Percentiles rank a stretch among this genome's conserved stretches.
These are phyloP conservation scores for Columba livia DNA, from an alignment of 2,113 vertebrate species.

Conservation along the genomic window DNA sequence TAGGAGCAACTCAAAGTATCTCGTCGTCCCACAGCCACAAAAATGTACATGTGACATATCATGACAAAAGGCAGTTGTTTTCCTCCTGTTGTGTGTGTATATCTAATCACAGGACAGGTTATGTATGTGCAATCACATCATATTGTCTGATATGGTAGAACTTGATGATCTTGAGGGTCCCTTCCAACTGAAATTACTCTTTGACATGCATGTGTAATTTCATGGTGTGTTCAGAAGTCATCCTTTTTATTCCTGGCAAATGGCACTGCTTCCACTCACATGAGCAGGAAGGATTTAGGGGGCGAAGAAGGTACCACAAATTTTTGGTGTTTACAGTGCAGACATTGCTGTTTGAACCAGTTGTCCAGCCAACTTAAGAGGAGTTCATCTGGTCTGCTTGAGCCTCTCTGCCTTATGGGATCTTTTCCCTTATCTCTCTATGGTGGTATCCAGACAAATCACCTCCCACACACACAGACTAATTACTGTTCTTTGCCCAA, in stretches of 20 bases:
- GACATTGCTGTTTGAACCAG: background rate
- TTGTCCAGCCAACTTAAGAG: background rate
- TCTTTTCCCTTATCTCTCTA: background rate
- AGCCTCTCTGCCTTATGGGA: background rate
- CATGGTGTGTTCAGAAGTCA: background rate
- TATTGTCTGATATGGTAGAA: background rate
- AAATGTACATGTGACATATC: fast-evolving
- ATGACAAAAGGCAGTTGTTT: background rate
- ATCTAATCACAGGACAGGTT: background rate
- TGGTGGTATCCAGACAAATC: background rate
- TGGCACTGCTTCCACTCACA: background rate
- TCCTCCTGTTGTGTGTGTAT: too few species aligned
- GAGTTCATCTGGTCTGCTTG: background rate
- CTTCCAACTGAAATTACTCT: too few species aligned
- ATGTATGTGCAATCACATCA: too few species aligned
- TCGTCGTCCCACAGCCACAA: background rate
- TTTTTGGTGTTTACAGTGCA: background rate
- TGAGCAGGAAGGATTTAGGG: background rate
- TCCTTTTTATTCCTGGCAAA: background rate
- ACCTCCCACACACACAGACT: background rate
- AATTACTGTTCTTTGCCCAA: background rate
- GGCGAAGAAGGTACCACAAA: background rate
- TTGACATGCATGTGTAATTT: background rate
- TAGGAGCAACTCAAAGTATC: background rate
- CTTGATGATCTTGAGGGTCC: too few species aligned